Percentiles rank a stretch among this genome's conserved stretches.
phyloP scores from a whole-genome alignment of 1,140 invertebrate genomes.

The Tetragonula clypearis region DNA sequence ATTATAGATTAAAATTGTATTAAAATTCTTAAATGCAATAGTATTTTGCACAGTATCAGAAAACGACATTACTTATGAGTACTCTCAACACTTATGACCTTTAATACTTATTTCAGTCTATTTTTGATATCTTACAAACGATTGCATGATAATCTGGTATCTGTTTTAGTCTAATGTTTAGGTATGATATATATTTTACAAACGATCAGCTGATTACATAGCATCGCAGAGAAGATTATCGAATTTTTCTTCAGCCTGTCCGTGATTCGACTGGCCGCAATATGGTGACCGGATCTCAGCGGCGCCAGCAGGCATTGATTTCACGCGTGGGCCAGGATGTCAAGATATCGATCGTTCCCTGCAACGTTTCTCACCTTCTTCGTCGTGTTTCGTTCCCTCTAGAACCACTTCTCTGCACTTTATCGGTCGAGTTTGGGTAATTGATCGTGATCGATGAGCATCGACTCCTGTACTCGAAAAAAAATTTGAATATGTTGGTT shows the following conservation, averaged over 20 bases:
- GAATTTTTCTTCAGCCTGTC: background rate
- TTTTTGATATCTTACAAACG: too few species aligned
- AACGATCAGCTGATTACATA: background rate
- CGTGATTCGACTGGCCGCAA: slow-evolving; percentile 26
- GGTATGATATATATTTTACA: background rate
- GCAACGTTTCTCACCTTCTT: slow-evolving; percentile 37
- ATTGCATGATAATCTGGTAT: too few species aligned
- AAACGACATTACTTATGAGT: too few species aligned
- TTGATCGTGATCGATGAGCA: background rate
- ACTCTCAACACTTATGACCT: too few species aligned
- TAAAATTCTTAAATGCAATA: too few species aligned
- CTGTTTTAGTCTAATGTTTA: too few species aligned
- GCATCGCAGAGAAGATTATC: background rate
- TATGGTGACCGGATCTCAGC: slow-evolving; percentile 56
- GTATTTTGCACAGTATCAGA: too few species aligned
- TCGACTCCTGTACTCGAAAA: too few species aligned
- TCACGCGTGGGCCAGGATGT: slow-evolving; percentile 42
- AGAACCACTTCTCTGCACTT: background rate
- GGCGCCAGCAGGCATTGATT: slow-evolving; percentile 44
- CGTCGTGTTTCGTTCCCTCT: slow-evolving; percentile 36
- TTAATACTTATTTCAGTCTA: too few species aligned
- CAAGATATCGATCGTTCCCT: slow-evolving; percentile 36
- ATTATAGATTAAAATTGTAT: too few species aligned
- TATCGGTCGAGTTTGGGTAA: background rate
- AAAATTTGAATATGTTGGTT: too few species aligned